Percentiles rank a stretch among this genome's conserved stretches.
phyloP scores from a whole-genome alignment of 2,888 invertebrate species.

The Mesorhabditis spiculigera region DNA sequence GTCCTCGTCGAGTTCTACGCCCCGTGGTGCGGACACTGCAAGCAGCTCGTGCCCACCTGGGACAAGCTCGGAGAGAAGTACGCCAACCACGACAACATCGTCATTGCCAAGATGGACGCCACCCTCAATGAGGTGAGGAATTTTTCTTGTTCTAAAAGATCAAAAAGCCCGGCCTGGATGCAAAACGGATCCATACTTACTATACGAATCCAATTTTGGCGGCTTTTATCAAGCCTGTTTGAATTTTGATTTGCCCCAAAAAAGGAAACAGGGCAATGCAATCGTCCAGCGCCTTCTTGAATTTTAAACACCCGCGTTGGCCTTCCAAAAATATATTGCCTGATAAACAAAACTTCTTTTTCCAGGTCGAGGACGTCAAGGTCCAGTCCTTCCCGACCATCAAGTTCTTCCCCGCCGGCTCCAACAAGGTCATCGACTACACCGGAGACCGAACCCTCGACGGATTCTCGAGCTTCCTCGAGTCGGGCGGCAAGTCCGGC shows the following conservation, averaged over 20 bases:
- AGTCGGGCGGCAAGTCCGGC: slow-evolving; percentile 80
- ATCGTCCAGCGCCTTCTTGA: no score
- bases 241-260: neutral
- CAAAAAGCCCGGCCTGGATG: neutral
- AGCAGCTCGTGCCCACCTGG: slow-evolving; percentile 92
- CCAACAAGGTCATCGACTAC: slow-evolving; percentile 84
- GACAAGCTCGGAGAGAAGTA: slow-evolving; percentile 90
- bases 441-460: slow-evolving; percentile 91
- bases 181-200: no score
- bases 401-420: slow-evolving; percentile 86
- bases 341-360: slow-evolving; percentile 6
- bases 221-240: neutral
- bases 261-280: neutral
- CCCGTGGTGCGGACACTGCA: slow-evolving; percentile 80
- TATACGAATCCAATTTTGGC: no score
- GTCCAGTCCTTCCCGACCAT: slow-evolving; percentile 75
- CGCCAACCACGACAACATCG: slow-evolving; percentile 73
- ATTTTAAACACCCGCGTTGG: no score
- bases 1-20: slow-evolving; percentile 91
- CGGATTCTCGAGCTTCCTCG: slow-evolving; percentile 86
- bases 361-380: slow-evolving; percentile 55
- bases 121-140: slow-evolving; percentile 89
- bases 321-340: neutral
- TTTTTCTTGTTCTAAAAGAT: slow-evolving; percentile 60
- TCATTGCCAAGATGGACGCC: slow-evolving; percentile 97